Evolutionary conservation across 2,797 vertebrate species (phyloP).

Genomic region (Pterois miles): DNA sequence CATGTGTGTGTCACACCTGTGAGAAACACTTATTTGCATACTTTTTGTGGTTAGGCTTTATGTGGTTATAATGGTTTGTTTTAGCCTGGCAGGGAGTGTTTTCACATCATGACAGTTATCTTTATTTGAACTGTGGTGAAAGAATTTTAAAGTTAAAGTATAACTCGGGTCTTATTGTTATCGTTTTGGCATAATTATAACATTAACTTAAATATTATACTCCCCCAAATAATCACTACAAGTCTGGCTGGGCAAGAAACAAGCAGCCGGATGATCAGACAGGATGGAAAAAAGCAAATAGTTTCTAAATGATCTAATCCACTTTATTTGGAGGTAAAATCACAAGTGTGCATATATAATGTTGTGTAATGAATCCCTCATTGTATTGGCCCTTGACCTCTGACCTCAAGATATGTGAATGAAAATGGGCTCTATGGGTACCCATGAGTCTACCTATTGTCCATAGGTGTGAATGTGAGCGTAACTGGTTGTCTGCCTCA

Average conservation of each 20-base stretch:
- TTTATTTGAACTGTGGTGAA: background rate
- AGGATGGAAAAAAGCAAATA: background rate
- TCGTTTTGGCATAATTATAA: background rate
- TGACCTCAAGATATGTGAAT: too few species aligned
- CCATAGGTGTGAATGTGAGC: too few species aligned
- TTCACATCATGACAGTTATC: conserved; percentile 9
- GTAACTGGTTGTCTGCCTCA: too few species aligned
- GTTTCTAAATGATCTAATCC: background rate
- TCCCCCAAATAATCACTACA: background rate
- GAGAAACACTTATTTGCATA: conserved; percentile 25
- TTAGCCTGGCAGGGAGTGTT: background rate
- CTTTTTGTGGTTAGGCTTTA: conserved; percentile 11
- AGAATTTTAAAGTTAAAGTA: background rate
- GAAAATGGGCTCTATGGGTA: too few species aligned
- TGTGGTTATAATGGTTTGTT: conserved; percentile 23
- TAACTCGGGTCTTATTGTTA: background rate
- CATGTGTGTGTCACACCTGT: conserved; percentile 15
- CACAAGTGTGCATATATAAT: background rate
- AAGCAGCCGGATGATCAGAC: background rate
- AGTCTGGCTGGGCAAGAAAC: background rate
- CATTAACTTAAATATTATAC: background rate
- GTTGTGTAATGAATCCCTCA: background rate
- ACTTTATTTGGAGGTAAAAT: background rate
- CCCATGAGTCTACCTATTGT: too few species aligned
- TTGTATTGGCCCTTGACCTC: too few species aligned